phyloP scores from a whole-genome alignment of 2,113 vertebrate species.

The Ciconia boyciana region DNA sequence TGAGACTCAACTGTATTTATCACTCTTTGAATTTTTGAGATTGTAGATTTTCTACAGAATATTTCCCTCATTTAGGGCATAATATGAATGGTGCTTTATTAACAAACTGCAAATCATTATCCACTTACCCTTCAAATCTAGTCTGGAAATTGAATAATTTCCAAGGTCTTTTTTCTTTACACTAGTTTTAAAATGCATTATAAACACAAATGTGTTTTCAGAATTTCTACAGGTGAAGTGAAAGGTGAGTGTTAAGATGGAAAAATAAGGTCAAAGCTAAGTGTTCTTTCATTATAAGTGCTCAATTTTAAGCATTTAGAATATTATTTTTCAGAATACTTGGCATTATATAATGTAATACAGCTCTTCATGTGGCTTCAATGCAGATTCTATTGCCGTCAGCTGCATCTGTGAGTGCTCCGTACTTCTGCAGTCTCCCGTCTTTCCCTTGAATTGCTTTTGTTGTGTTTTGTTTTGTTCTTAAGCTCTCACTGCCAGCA shows the following conservation, averaged over 20 bases:
- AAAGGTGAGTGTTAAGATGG: background rate
- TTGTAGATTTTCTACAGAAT: background rate
- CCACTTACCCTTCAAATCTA: background rate
- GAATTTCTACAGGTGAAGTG: background rate
- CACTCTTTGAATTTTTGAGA: background rate
- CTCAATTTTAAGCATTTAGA: background rate
- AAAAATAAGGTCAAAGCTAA: background rate
- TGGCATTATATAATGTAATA: background rate
- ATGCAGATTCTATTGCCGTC: background rate
- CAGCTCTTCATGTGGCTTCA: background rate
- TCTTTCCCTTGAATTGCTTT: background rate
- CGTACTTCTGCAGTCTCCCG: background rate
- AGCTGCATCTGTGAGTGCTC: background rate
- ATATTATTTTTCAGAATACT: background rate
- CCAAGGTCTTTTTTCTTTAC: background rate
- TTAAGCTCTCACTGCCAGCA: background rate
- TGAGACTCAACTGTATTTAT: background rate
- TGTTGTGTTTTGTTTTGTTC: background rate
- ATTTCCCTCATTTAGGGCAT: background rate
- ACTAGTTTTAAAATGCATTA: background rate
- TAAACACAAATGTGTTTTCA: background rate
- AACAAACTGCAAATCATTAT: background rate
- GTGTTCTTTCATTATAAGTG: background rate
- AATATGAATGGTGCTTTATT: background rate
- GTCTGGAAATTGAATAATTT: background rate